Conservation (phyloP, 2,888 invertebrate genomes). For the Nymphalis c-album region DNA sequence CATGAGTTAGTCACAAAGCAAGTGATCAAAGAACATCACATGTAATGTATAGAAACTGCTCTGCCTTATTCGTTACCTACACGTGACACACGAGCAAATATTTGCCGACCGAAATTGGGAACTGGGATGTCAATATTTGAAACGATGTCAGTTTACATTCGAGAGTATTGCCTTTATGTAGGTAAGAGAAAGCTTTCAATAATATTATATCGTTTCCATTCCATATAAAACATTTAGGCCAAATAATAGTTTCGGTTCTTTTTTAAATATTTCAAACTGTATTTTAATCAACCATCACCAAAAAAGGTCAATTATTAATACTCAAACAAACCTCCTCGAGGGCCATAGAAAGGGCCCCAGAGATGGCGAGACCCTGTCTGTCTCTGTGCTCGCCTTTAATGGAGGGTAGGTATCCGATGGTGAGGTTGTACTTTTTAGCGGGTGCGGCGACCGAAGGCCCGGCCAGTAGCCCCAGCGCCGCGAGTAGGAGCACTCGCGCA, state of each 20-base stretch:
- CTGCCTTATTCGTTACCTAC: not conserved
- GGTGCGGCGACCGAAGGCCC: constrained; percentile 73
- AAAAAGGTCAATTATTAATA: constrained; percentile 4
- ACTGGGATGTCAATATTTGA: constrained; percentile 28
- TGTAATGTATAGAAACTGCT: not conserved
- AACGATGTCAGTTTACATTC: constrained; percentile 11
- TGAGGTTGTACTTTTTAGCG: constrained; percentile 80
- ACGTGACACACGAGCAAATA: constrained; percentile 26
- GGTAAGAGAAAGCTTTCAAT: constrained; percentile 8
- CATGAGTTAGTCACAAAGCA: not conserved
- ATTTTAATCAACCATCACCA: not conserved
- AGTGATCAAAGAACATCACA: not conserved
- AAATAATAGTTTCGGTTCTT: too few relatives aligned
- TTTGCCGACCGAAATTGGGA: constrained; percentile 26
- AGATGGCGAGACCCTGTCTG: constrained; percentile 92
- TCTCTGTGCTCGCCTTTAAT: constrained; percentile 88
- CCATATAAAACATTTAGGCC: too few relatives aligned
- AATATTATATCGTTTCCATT: not conserved
- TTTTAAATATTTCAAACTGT: not conserved
- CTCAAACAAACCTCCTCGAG: constrained; percentile 85
- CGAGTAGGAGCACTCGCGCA: constrained; percentile 84
- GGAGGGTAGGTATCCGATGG: constrained; percentile 93
- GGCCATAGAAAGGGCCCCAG: constrained; percentile 95
- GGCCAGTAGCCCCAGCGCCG: constrained; percentile 82
- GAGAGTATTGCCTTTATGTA: constrained; percentile 11